phyloP scores from a whole-genome alignment of 2,888 invertebrate genomes.

The Leucophora obtusa region DNA sequence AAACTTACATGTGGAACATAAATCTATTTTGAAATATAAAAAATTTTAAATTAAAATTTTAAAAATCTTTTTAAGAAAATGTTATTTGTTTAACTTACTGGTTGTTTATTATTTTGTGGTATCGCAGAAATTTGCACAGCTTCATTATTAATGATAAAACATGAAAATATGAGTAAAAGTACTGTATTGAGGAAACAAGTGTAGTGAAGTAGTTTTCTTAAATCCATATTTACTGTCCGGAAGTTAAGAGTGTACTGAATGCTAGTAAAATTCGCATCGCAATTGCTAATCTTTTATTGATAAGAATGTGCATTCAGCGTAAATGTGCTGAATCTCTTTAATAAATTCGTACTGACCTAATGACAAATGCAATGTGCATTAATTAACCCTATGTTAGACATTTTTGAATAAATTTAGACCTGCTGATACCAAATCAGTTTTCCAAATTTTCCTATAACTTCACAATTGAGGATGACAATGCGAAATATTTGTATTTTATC shows the following conservation, averaged over 20 bases:
- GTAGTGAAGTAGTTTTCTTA: constrained; percentile 17
- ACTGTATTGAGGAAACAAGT: not conserved
- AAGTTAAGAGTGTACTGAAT: constrained; percentile 29
- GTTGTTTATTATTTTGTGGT: not conserved
- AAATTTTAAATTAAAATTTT: not conserved
- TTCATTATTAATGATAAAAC: constrained; percentile 1
- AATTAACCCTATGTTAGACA: too few species aligned
- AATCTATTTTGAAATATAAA: not conserved
- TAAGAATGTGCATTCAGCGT: not conserved
- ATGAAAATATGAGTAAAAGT: constrained; percentile 12
- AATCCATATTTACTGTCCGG: constrained; percentile 36
- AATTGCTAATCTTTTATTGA: not conserved
- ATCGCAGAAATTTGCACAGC: not conserved
- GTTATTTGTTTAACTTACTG: constrained; percentile 16
- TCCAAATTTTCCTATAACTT: too few species aligned
- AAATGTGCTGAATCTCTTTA: not conserved
- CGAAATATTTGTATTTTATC: too few species aligned
- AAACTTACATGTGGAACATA: not conserved
- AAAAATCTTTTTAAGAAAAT: not conserved
- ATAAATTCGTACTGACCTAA: too few species aligned
- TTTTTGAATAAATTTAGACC: too few species aligned
- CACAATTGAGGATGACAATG: too few species aligned
- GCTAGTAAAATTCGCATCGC: not conserved
- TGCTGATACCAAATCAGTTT: too few species aligned
- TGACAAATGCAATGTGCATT: too few species aligned